Percentiles rank a stretch among this genome's conserved stretches.
phyloP scores from a whole-genome alignment of 1,140 invertebrate species.

The Cyrtorhinus lividipennis region DNA sequence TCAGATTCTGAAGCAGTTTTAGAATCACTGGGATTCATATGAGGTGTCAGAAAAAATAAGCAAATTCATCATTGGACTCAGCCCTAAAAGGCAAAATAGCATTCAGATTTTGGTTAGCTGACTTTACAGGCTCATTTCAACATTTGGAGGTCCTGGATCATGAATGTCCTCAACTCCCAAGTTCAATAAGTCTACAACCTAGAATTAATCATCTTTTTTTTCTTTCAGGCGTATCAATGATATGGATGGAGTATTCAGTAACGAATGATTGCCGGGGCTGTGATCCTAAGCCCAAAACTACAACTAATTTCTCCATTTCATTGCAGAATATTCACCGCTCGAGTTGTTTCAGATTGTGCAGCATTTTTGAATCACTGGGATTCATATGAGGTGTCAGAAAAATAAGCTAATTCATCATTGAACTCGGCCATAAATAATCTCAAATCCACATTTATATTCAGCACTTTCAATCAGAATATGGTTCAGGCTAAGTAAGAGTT shows the following conservation, averaged over 20 bases:
- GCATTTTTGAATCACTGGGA: neutral
- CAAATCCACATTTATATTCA: neutral
- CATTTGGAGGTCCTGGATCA: too few relatives aligned
- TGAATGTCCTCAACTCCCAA: too few relatives aligned
- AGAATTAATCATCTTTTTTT: too few relatives aligned
- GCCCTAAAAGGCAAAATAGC: too few relatives aligned
- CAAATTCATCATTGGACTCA: neutral
- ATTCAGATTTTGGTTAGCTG: too few relatives aligned
- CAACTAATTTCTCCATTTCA: too few relatives aligned
- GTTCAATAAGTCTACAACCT: too few relatives aligned
- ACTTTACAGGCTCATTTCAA: too few relatives aligned
- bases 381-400: neutral
- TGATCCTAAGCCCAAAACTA: too few relatives aligned
- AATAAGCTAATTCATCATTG: neutral
- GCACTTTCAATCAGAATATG: neutral
- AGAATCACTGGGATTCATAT: neutral
- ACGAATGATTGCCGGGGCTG: too few relatives aligned
- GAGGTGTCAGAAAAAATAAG: neutral
- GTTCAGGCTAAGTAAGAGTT: neutral
- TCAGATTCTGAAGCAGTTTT: neutral
- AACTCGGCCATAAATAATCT: neutral
- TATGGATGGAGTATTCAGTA: too few relatives aligned
- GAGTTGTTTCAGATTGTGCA: neutral
- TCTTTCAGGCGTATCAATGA: too few relatives aligned
- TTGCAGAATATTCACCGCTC: neutral